Evolutionary conservation across 2,797 vertebrate genomes (phyloP), one percentile per base, ranked within the genome.

Genomic region (Knipowitschia caucasica): DNA sequence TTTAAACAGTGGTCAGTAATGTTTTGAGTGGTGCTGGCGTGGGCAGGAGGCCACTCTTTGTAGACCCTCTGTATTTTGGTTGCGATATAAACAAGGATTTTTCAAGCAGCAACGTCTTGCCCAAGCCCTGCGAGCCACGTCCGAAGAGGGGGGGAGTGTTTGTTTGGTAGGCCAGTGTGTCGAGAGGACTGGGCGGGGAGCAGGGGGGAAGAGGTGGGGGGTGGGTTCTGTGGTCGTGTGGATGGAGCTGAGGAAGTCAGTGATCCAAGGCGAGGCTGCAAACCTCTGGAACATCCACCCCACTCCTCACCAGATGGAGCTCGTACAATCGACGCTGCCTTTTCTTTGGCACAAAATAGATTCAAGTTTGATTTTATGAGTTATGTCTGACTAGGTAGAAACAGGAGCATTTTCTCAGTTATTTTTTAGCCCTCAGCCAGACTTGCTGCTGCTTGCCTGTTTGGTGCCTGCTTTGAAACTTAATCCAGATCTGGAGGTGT

Each of bases 201-300:
- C 56, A 64, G 34, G 24, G 15, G 52, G 2, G 2, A 7, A 34
- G 54, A 12, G 64, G 17, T 4, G 46, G 8, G 73, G 64, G 36
- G 65, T 53, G 62, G 73, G 69, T 59, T 78, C 68, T 90, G 89
- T 26, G 88, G 90, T 91, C 88, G 71, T 60, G 54, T 59, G 30
- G 68, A 49, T 82, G 88, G 86, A 86, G 85, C 86, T 86, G 20
- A 91, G 85, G 87, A 89, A 91, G 88, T 89, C 83, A 87, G 83
- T 89, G 83, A 87, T 82, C 90, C 82, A 88, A 84, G 85, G 84
- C 83, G 86, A 81, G 78, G 87, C 86, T 23, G 77, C 83, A 82
- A 81, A 85, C 85, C 83, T 73, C 87, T 80, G 80, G 74, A 6
- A 74, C 67, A 62, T 79, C 79, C 77, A 77, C 64, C 81, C 63